Evolutionary conservation across 2,113 vertebrate species (phyloP).

Genomic region (Hypanus sabinus): DNA sequence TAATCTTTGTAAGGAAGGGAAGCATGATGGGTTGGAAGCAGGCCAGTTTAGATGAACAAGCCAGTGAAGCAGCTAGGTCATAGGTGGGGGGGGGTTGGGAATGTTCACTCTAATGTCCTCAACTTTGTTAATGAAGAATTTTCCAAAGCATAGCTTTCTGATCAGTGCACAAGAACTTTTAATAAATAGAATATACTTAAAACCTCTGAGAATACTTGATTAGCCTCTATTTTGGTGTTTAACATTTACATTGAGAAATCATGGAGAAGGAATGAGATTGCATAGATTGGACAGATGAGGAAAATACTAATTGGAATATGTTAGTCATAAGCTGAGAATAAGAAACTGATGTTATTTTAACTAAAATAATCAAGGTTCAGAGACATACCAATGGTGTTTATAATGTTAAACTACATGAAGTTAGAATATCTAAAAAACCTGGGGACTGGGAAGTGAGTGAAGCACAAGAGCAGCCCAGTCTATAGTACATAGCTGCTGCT

Average conservation of each 20-base stretch:
- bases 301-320: neutral
- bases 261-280: neutral
- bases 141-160: neutral
- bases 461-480: neutral
- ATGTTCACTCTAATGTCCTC: too few relatives aligned
- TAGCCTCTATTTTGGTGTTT: neutral
- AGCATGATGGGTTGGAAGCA: too few relatives aligned
- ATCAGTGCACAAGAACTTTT: neutral
- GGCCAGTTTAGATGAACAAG: too few relatives aligned
- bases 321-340: neutral
- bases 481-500: neutral
- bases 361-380: neutral
- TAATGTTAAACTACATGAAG: too few relatives aligned
- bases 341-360: neutral
- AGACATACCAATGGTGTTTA: neutral
- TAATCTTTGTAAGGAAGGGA: too few relatives aligned
- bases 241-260: neutral
- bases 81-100: too few relatives aligned
- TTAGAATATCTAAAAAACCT: neutral
- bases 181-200: neutral
- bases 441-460: too few relatives aligned
- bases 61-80: too few relatives aligned
- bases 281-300: too few relatives aligned
- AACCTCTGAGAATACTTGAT: neutral
- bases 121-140: too few relatives aligned